These are phyloP conservation scores for Saxidomus purpurata DNA, from an alignment of 1,140 invertebrate species.

Conservation along the genomic window DNA sequence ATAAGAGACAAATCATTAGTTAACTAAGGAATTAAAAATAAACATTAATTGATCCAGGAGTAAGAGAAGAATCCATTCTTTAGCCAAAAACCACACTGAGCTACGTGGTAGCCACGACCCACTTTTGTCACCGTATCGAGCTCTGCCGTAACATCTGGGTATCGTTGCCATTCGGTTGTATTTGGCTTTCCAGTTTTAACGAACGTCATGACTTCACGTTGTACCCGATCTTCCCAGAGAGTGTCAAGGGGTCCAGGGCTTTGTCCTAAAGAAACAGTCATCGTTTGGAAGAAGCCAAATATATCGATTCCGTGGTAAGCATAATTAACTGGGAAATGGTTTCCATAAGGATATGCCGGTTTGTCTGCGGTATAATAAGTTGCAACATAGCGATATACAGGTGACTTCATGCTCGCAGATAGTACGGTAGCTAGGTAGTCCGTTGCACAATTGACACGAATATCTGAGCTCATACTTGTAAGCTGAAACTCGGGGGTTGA, in stretches of 20 bases:
- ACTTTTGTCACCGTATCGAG: neutral
- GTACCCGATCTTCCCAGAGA: slow-evolving; percentile 24
- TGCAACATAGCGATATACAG: slow-evolving; percentile 55
- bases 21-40: no score
- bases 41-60: slow-evolving; percentile 54
- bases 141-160: slow-evolving; percentile 9
- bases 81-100: slow-evolving; percentile 58
- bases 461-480: slow-evolving; percentile 36
- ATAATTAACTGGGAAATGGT: slow-evolving; percentile 31
- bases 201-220: slow-evolving; percentile 39
- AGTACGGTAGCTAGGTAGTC: slow-evolving; percentile 40
- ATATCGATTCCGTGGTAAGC: slow-evolving; percentile 72
- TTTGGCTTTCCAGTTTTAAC: slow-evolving; percentile 17
- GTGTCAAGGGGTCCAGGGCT: slow-evolving; percentile 8
- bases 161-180: slow-evolving; percentile 21
- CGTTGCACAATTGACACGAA: slow-evolving; percentile 39
- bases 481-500: slow-evolving; percentile 45
- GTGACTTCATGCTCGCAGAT: neutral
- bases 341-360: slow-evolving; percentile 41
- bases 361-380: neutral
- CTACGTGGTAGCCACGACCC: slow-evolving; percentile 23
- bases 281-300: slow-evolving; percentile 67
- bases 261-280: slow-evolving; percentile 21
- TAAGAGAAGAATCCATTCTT: slow-evolving; percentile 61
- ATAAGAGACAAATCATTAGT: no score